phyloP scores from a whole-genome alignment of 2,113 vertebrate species.

The Aplodontia rufa region DNA sequence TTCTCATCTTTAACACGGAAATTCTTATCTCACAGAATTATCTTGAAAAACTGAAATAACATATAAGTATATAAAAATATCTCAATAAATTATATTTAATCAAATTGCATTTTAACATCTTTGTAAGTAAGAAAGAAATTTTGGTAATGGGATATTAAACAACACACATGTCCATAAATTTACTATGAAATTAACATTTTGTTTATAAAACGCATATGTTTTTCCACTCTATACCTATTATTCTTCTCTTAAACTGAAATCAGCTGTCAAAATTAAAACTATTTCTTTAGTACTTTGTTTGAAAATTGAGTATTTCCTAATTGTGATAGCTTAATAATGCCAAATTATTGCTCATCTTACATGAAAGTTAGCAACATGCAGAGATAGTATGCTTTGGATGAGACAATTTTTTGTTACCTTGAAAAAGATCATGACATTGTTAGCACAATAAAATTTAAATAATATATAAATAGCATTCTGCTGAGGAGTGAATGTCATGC shows the following conservation, averaged over 20 bases:
- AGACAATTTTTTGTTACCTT: not conserved
- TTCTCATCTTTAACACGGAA: not conserved
- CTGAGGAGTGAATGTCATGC: not conserved
- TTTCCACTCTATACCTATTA: not conserved
- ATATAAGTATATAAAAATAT: not conserved
- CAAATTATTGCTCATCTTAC: not conserved
- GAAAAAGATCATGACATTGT: not conserved
- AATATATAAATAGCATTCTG: not conserved
- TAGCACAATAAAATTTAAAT: constrained; percentile 36
- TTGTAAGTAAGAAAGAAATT: not conserved
- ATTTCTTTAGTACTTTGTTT: not conserved
- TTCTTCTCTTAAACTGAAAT: not conserved
- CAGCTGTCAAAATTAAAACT: not conserved
- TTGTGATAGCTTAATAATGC: not conserved
- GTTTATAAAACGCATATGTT: not conserved
- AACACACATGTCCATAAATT: not conserved
- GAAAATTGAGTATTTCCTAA: not conserved
- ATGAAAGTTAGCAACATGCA: not conserved
- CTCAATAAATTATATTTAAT: not conserved
- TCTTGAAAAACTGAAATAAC: not conserved
- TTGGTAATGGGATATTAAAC: not conserved
- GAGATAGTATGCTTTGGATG: not conserved
- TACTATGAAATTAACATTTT: constrained; percentile 25
- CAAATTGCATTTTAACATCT: not conserved
- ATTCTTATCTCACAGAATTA: not conserved